Percentiles rank a stretch among this genome's conserved stretches.
phyloP scores from a whole-genome alignment of 2,888 invertebrate genomes.

The Harpagoxenus sublaevis region DNA sequence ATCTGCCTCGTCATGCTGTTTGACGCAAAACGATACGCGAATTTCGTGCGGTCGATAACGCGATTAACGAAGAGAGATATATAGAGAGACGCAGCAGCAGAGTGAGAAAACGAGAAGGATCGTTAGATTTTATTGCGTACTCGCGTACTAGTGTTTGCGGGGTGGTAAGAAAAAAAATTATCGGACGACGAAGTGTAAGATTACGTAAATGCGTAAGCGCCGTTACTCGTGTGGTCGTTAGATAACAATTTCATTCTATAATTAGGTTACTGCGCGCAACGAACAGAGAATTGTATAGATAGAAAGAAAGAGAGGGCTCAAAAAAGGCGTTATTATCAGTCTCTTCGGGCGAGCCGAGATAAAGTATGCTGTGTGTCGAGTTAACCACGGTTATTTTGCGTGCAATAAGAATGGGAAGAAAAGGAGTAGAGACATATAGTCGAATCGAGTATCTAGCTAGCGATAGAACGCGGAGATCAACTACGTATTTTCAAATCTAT shows the following conservation, averaged over 20 bases:
- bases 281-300: not conserved
- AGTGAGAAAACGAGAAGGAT: constrained; percentile 1
- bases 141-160: not conserved
- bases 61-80: not conserved
- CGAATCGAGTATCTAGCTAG: not conserved
- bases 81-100: not conserved
- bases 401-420: not conserved
- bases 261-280: constrained; percentile 40
- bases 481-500: not conserved
- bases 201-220: constrained; percentile 22
- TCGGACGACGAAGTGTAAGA: not conserved
- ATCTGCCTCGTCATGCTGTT: constrained; percentile 35
- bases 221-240: constrained; percentile 18
- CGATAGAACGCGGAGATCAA: not conserved
- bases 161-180: constrained; percentile 17
- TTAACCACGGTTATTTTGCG: not conserved
- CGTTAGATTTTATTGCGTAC: constrained; percentile 43
- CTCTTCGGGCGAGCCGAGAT: not conserved
- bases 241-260: constrained; percentile 44
- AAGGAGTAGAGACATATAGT: not conserved
- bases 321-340: not conserved
- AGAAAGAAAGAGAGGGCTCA: not conserved
- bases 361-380: not conserved
- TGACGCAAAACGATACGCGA: constrained; percentile 38
- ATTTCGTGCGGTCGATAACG: constrained; percentile 28